phyloP scores from a whole-genome alignment of 1,140 invertebrate species.

The Pissodes strobi region DNA sequence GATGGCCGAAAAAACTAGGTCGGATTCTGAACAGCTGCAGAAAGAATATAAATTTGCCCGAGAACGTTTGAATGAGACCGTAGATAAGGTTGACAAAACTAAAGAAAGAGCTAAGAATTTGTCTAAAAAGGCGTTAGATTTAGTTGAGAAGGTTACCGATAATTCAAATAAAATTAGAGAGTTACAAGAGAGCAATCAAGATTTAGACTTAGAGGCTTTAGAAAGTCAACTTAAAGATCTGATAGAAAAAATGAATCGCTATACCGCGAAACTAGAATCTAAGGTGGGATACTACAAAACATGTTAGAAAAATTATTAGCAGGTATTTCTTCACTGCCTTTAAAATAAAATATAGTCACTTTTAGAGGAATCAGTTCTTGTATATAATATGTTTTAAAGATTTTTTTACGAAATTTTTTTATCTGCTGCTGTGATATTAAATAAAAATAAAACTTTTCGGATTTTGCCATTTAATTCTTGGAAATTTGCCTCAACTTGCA shows the following conservation, averaged over 20 bases:
- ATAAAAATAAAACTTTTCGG: conserved; percentile 16
- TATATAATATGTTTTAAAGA: neutral
- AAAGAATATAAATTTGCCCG: conserved; percentile 44
- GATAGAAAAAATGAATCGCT: conserved; percentile 51
- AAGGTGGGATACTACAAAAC: conserved; percentile 49
- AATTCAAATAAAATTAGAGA: conserved; percentile 47
- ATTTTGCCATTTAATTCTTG: neutral
- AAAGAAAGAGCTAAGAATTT: conserved; percentile 47
- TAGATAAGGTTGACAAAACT: conserved; percentile 46
- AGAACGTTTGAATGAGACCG: conserved; percentile 38
- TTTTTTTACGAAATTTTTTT: conserved; percentile 14
- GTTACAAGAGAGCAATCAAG: conserved; percentile 53
- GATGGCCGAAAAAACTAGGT: conserved; percentile 43
- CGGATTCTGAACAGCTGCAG: conserved; percentile 43
- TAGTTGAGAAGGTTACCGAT: conserved; percentile 46
- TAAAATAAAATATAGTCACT: neutral
- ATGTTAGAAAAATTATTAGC: conserved; percentile 32
- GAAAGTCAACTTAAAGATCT: conserved; percentile 53
- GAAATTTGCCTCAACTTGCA: neutral
- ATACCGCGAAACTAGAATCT: conserved; percentile 40
- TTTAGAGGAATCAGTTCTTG: conserved; percentile 12
- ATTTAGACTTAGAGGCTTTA: conserved; percentile 47
- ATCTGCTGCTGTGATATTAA: conserved; percentile 31
- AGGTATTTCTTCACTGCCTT: conserved; percentile 13
- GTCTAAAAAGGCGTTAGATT: conserved; percentile 46